These are phyloP conservation scores for Onthophagus sagittarius DNA, from an alignment of 2,888 invertebrate genomes.

Conservation along the genomic window DNA sequence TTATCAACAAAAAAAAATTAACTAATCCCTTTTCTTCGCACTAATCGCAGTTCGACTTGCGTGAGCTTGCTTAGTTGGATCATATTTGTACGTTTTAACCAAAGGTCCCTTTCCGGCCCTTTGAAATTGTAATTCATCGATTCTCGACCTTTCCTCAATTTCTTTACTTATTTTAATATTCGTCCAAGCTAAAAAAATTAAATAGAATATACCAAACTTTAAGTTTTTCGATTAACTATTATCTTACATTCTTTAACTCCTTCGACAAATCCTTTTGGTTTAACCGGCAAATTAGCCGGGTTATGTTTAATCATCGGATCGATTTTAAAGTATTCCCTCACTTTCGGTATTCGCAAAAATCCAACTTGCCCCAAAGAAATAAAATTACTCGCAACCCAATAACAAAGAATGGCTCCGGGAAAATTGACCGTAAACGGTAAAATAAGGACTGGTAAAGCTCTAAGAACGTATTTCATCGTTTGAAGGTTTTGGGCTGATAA, in stretches of 20 bases:
- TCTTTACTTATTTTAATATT: constrained; percentile 77
- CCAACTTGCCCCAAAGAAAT: constrained; percentile 80
- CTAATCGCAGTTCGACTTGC: constrained; percentile 47
- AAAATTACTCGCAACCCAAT: constrained; percentile 87
- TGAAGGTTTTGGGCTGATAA: constrained; percentile 65
- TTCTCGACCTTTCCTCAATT: constrained; percentile 68
- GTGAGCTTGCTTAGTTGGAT: constrained; percentile 63
- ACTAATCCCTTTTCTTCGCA: constrained; percentile 51
- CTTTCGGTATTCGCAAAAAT: constrained; percentile 68
- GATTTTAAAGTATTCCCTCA: constrained; percentile 75
- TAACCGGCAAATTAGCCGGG: constrained; percentile 58
- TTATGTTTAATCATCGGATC: constrained; percentile 57
- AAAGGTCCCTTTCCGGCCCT: constrained; percentile 83
- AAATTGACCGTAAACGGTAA: constrained; percentile 86
- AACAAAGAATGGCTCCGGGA: constrained; percentile 81
- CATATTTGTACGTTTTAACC: constrained; percentile 80
- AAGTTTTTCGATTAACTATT: background rate
- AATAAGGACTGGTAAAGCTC: constrained; percentile 72
- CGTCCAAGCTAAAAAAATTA: constrained; percentile 62
- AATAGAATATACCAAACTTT: background rate
- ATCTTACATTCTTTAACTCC: constrained; percentile 75
- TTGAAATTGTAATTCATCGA: constrained; percentile 76
- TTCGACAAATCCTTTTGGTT: constrained; percentile 73
- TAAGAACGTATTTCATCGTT: constrained; percentile 69
- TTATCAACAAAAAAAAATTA: background rate